A percentile compares a stretch with the other conserved stretches of the same genome.
Conservation (phyloP, 2,113 vertebrate genomes). For the Dissostichus mawsoni region DNA sequence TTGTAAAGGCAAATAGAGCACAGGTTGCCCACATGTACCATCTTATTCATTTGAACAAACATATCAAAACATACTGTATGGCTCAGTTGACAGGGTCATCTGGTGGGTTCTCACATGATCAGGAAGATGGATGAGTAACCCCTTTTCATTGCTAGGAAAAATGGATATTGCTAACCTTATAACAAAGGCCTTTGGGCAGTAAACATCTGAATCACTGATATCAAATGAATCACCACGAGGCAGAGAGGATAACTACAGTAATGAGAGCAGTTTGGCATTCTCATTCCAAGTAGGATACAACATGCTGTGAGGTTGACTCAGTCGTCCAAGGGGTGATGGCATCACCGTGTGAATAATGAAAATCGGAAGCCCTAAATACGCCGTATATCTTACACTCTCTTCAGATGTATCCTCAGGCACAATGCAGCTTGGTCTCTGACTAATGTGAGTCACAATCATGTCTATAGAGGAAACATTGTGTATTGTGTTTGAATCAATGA, state of each 20-base stretch:
- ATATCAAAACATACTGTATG: slow-evolving; percentile 6
- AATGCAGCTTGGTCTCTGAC: slow-evolving; percentile 40
- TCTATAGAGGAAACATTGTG: slow-evolving; percentile 32
- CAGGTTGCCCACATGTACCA: neutral
- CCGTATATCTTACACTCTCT: slow-evolving; percentile 36
- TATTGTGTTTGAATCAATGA: slow-evolving; percentile 39
- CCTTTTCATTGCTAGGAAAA: slow-evolving; percentile 26
- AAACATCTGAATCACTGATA: slow-evolving; percentile 52
- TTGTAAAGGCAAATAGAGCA: neutral
- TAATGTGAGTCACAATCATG: slow-evolving; percentile 49
- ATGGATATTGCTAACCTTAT: slow-evolving; percentile 34
- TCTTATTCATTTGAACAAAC: slow-evolving; percentile 5
- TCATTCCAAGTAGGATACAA: slow-evolving; percentile 37
- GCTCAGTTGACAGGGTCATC: slow-evolving; percentile 6
- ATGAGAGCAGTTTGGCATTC: slow-evolving; percentile 28
- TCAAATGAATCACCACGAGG: slow-evolving; percentile 57
- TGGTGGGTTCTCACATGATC: slow-evolving; percentile 27
- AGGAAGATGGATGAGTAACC: slow-evolving; percentile 48
- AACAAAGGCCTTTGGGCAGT: slow-evolving; percentile 42
- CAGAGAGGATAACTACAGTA: slow-evolving; percentile 11
- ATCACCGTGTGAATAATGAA: slow-evolving; percentile 63
- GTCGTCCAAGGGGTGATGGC: slow-evolving; percentile 41
- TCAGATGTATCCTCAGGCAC: slow-evolving; percentile 36
- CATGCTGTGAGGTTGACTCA: slow-evolving; percentile 51
- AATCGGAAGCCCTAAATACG: slow-evolving; percentile 27